Evolutionary conservation across 2,888 invertebrate genomes (phyloP), one percentile per base, ranked within the genome.

Genomic region (Agrypnus murinus): DNA sequence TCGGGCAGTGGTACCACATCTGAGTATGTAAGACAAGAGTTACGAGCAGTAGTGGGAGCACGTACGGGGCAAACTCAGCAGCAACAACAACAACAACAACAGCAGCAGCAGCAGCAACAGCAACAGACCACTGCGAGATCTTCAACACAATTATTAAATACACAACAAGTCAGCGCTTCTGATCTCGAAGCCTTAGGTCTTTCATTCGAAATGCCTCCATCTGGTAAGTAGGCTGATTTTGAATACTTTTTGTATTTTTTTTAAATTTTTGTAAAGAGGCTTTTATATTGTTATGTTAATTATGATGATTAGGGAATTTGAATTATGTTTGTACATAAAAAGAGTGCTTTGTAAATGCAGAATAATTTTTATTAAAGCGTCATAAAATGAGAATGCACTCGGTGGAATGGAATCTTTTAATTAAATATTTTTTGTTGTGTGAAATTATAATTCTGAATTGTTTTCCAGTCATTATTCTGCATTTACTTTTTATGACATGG

Each of bases 21-120:
- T 59, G 96, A 96, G 87, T 96, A 93, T 86, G 96, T 97, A 78
- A 91, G 96, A 81, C 95, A 97, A 87, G 96, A 96, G 86, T 87
- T 97, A 81, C 90, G 96, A 78, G 95, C 95, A 57, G 92, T 94
- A 74, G 96, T 97, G 70, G 95, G 94, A 77, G 95, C 94, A 64
- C 90, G 96, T 81, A 93, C 93, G 38, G 85, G 85, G 34, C 84
- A 84, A 75, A 77, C 87, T 82, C 78, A 87, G 85, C 82, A 87
- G 85, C 78, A 81, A 75, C 65, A 72, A 68, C 25, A 25, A 25
- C 25, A 57, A 72, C 68, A 43, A 62, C 69, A 74, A 73, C 65
- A 77, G 73, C 67, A 78, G 77, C 86, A 87, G 43, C 65, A 57
- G 73, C 68, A 43, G 65, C 69, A 74, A 73, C 65, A 77, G 73